A percentile compares a stretch with the other conserved stretches of the same genome.
Evolutionary conservation across 2,113 vertebrate genomes (phyloP).

Genomic region (Nyctibius bracteatus): DNA sequence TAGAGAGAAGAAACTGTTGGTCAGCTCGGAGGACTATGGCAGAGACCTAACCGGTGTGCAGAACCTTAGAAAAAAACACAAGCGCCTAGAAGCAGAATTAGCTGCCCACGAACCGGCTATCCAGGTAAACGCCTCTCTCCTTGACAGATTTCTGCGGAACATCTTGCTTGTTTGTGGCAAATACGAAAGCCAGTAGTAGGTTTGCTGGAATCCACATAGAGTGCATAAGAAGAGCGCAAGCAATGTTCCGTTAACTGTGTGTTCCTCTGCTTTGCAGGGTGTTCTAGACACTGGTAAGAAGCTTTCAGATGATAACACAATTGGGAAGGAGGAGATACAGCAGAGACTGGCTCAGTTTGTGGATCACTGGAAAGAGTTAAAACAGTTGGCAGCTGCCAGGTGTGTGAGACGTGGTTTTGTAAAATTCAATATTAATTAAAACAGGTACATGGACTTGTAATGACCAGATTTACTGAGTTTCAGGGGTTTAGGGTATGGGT

Average conservation of each 20-base stretch:
- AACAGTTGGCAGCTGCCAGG: conserved; percentile 90
- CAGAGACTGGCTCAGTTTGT: conserved; percentile 94
- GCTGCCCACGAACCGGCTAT: conserved; percentile 95
- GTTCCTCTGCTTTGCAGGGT: conserved; percentile 72
- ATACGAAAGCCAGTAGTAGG: not conserved
- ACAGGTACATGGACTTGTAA: not conserved
- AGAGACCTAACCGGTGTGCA: conserved; percentile 96
- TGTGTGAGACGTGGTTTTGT: conserved; percentile 20
- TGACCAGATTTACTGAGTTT: not conserved
- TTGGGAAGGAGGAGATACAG: conserved; percentile 97
- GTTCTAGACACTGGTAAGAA: conserved; percentile 95
- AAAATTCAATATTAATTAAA: not conserved
- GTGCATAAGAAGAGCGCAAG: not conserved
- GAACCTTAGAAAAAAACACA: conserved; percentile 98
- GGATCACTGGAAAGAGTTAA: conserved; percentile 96
- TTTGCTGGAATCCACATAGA: not conserved
- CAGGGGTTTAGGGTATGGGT: not conserved
- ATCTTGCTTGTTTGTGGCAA: not conserved
- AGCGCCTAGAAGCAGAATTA: conserved; percentile 93
- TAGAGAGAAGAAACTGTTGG: conserved; percentile 96
- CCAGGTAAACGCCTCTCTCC: conserved; percentile 75
- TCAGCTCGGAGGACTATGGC: conserved; percentile 97
- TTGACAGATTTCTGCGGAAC: not conserved
- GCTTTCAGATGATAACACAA: conserved; percentile 95
- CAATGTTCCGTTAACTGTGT: not conserved